These are phyloP conservation scores for Drosophila flavopinicola DNA, from an alignment of 2,888 invertebrate genomes.

Conservation along the genomic window DNA sequence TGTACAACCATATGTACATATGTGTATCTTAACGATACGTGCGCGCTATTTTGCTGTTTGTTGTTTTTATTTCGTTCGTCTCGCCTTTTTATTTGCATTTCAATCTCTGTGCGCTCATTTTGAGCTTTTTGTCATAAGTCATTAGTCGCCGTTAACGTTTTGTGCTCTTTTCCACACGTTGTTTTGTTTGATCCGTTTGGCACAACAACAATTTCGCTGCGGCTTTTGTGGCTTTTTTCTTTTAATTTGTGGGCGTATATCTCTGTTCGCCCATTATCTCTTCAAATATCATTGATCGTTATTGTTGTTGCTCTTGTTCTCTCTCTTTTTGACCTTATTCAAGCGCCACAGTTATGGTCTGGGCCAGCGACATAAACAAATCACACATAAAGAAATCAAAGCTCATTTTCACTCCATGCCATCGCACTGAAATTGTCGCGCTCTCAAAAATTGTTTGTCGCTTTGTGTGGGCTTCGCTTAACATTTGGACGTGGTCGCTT, in stretches of 20 bases:
- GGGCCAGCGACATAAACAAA: constrained; percentile 68
- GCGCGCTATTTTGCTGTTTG: constrained; percentile 43
- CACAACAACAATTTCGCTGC: constrained; percentile 65
- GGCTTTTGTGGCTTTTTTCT: constrained; percentile 45
- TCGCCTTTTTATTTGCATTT: constrained; percentile 56
- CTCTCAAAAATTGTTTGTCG: constrained; percentile 32
- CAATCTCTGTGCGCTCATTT: constrained; percentile 49
- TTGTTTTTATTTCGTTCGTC: constrained; percentile 25
- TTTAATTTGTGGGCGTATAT: constrained; percentile 69
- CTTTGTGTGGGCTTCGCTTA: constrained; percentile 64
- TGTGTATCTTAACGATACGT: constrained; percentile 57
- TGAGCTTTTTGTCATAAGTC: constrained; percentile 49
- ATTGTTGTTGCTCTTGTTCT: constrained; percentile 26
- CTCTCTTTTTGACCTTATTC: constrained; percentile 69
- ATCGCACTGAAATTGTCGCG: constrained; percentile 50
- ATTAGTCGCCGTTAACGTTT: constrained; percentile 40
- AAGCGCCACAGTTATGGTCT: constrained; percentile 60
- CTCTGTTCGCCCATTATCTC: constrained; percentile 29
- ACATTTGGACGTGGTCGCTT: constrained; percentile 49
- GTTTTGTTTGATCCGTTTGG: constrained; percentile 59
- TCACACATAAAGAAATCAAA: constrained; percentile 73
- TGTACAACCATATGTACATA: neutral
- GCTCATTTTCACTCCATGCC: constrained; percentile 77
- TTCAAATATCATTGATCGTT: constrained; percentile 67
- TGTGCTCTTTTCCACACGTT: constrained; percentile 57